phyloP scores from a whole-genome alignment of 2,888 invertebrate species.

The Tetranychus piercei region DNA sequence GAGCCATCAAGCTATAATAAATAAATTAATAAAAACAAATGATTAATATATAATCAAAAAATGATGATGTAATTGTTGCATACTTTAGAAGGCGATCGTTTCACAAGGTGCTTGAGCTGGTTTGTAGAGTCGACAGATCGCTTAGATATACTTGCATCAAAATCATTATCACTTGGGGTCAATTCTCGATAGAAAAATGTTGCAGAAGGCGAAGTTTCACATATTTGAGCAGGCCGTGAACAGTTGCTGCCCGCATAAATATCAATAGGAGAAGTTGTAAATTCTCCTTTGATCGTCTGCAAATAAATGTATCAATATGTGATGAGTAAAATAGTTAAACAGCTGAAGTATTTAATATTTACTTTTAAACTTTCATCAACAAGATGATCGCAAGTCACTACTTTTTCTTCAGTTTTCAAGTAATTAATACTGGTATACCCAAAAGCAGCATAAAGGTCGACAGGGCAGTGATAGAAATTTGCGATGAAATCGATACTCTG shows the following conservation, averaged over 20 bases:
- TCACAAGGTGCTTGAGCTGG: neutral
- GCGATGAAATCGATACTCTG: conserved; percentile 23
- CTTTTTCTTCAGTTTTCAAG: conserved; percentile 20
- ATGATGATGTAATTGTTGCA: neutral
- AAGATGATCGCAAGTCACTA: conserved; percentile 17
- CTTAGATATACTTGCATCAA: neutral
- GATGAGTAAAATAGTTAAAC: neutral
- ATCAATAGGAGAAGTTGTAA: neutral
- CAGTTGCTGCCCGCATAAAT: neutral
- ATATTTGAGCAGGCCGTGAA: neutral
- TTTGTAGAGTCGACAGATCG: neutral
- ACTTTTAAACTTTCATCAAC: conserved; percentile 15
- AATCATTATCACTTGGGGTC: neutral
- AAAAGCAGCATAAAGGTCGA: conserved; percentile 19
- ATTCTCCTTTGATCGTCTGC: neutral
- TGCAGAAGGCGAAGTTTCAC: conserved; percentile 9
- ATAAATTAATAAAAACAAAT: too few species aligned
- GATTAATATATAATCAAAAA: too few species aligned
- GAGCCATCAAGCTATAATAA: neutral
- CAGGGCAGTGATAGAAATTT: conserved; percentile 22
- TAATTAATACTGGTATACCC: conserved; percentile 19
- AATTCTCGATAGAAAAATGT: neutral
- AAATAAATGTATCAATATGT: neutral
- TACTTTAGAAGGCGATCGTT: neutral
- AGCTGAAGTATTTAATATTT: neutral